Evolutionary conservation across 2,888 invertebrate genomes (phyloP), one percentile per base, ranked within the genome.

Genomic region (Parnassius apollo): DNA sequence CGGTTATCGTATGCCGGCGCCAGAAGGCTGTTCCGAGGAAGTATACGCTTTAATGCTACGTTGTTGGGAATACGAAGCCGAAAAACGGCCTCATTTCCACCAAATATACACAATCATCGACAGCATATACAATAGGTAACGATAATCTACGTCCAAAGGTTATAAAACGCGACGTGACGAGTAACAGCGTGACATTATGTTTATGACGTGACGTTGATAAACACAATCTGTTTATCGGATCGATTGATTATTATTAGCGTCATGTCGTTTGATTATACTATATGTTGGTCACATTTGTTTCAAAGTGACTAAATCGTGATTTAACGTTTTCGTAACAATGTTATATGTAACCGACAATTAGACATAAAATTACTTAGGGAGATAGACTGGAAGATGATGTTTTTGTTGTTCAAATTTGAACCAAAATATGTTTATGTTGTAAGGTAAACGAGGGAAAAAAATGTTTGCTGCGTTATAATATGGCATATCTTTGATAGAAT

Each of bases 61-160:
- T 65, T 98, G 98, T 82, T 98, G 98, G 98, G 96, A 97, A 77
- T 97, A 98, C 80, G 96, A 97, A 77, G 95, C 98, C 2, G 97
- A 98, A 69, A 95, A 96, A 76, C 93, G 98, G 73, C 98, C 98
- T 49, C 97, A 97, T 85, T 98, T 98, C 87, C 95, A 96, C 83
- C 96, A 97, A 88, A 96, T 98, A 73, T 95, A 94, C 81, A 94
- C 95, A 44, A 93, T 94, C 68, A 95, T 97, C 18, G 96, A 97
- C 80, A 94, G 93, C 71, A 91, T 95, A 52, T 91, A 88, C 75
- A 89, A 89, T 70, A 86, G 89, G 75, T 91, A 88, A 79, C 76
- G 59, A 44, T 25, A 50, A 18, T n/a, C 35, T 13, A 57, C 2
- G 44, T 22, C 18, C n/a, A 11, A 44, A 54, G 42, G 46, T 60